Conservation (phyloP, 37 sponge, comb jelly and placozoan species). For the Beroe forskalii region DNA sequence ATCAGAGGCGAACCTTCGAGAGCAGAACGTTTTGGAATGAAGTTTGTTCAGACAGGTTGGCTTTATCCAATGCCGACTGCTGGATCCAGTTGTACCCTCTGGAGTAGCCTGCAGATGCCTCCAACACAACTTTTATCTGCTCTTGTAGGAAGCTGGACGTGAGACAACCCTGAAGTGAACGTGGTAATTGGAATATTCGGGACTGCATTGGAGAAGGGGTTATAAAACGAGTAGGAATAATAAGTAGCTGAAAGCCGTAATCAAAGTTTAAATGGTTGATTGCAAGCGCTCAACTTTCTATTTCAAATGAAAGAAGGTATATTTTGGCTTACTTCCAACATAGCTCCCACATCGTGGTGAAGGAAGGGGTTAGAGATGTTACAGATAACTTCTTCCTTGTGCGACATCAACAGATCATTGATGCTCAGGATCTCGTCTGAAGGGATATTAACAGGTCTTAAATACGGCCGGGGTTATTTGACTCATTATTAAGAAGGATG, state of each 20-base stretch:
- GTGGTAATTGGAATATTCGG: too few relatives aligned
- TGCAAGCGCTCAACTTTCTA: too few relatives aligned
- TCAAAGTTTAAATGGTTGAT: too few relatives aligned
- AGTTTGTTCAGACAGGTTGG: not conserved
- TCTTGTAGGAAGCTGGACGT: not conserved
- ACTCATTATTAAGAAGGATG: too few relatives aligned
- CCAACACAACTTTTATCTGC: too few relatives aligned
- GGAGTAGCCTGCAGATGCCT: too few relatives aligned
- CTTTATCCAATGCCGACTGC: conserved; percentile 13
- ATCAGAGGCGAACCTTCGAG: not conserved
- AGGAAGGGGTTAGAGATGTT: conserved; percentile 27
- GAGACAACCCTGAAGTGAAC: conserved; percentile 21
- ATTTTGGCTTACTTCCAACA: too few relatives aligned
- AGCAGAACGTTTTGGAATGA: conserved; percentile 36
- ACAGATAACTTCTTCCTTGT: conserved; percentile 28
- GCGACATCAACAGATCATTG: not conserved
- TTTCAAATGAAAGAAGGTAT: too few relatives aligned
- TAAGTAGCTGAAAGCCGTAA: too few relatives aligned
- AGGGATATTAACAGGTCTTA: not conserved
- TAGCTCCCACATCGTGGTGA: not conserved
- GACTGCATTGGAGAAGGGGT: too few relatives aligned
- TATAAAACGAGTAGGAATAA: too few relatives aligned
- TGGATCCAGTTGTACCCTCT: conserved; percentile 47
- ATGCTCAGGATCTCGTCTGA: conserved; percentile 14
- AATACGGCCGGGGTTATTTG: too few relatives aligned